Conservation (phyloP, 2,888 invertebrate species). For the Strigamia transsilvanica region DNA sequence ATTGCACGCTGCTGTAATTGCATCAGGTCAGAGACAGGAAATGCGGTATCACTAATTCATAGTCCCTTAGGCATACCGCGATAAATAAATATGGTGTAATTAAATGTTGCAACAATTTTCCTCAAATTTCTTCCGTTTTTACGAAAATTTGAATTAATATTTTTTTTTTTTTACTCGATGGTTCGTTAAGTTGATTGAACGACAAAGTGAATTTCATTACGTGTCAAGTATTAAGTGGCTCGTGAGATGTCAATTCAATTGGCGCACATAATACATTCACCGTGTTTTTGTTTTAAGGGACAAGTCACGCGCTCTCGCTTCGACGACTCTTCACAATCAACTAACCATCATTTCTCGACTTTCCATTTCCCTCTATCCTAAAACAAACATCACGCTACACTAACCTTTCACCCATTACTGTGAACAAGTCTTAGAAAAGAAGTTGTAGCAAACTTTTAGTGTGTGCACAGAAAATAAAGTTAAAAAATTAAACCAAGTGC, state of each 20-base stretch:
- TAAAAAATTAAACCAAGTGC: too few relatives aligned
- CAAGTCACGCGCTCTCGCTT: slow-evolving; percentile 12
- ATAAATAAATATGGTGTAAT: slow-evolving; percentile 21
- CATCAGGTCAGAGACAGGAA: background rate
- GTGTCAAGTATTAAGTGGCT: background rate
- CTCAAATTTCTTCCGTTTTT: too few relatives aligned
- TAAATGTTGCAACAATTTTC: background rate
- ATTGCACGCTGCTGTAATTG: background rate
- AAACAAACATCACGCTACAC: background rate
- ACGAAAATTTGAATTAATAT: background rate
- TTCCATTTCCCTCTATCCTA: background rate
- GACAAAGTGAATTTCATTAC: background rate
- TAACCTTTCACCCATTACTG: background rate
- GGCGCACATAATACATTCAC: slow-evolving; percentile 13
- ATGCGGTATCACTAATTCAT: slow-evolving; percentile 1
- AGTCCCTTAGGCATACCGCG: background rate
- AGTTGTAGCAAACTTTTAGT: too few relatives aligned
- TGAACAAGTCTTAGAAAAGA: too few relatives aligned
- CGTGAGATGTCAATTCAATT: slow-evolving; percentile 4
- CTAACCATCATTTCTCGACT: background rate
- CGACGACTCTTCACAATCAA: slow-evolving; percentile 21
- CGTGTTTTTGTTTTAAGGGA: slow-evolving; percentile 26
- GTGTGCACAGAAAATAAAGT: too few relatives aligned
- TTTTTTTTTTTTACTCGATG: slow-evolving; percentile 8
- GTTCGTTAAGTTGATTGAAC: slow-evolving; percentile 8